phyloP scores from a whole-genome alignment of 2,797 vertebrate genomes.

The Uromys caudimaculatus region DNA sequence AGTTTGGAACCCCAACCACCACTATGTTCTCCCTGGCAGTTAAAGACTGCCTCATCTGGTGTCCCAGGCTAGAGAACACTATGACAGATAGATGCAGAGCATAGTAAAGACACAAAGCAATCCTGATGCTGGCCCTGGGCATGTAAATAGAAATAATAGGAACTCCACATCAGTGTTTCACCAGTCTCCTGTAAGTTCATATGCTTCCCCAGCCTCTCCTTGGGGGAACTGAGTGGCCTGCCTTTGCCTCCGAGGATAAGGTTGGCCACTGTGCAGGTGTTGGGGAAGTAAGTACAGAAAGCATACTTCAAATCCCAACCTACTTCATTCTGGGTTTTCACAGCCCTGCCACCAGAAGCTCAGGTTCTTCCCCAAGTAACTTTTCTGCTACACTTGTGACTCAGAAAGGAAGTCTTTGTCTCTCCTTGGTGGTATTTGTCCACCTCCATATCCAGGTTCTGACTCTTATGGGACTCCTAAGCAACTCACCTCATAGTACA shows the following conservation, averaged over 20 bases:
- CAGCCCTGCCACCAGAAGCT: background rate
- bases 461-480: background rate
- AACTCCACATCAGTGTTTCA: background rate
- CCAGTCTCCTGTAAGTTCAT: background rate
- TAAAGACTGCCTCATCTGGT: background rate
- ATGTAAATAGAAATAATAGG: background rate
- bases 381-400: background rate
- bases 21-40: background rate
- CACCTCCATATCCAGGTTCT: background rate
- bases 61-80: background rate
- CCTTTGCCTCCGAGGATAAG: background rate
- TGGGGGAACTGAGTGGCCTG: background rate
- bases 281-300: background rate
- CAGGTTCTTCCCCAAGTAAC: background rate
- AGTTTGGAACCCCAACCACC: background rate
- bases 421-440: background rate
- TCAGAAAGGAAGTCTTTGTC: background rate
- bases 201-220: too few species aligned
- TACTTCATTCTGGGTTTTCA: background rate
- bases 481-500: background rate
- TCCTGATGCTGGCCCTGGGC: background rate
- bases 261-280: background rate
- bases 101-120: background rate
- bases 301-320: background rate
- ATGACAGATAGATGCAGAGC: background rate